Percentiles rank a stretch among this genome's conserved stretches.
Conservation (phyloP, 2,888 invertebrate genomes). For the Limnephilus lunatus region DNA sequence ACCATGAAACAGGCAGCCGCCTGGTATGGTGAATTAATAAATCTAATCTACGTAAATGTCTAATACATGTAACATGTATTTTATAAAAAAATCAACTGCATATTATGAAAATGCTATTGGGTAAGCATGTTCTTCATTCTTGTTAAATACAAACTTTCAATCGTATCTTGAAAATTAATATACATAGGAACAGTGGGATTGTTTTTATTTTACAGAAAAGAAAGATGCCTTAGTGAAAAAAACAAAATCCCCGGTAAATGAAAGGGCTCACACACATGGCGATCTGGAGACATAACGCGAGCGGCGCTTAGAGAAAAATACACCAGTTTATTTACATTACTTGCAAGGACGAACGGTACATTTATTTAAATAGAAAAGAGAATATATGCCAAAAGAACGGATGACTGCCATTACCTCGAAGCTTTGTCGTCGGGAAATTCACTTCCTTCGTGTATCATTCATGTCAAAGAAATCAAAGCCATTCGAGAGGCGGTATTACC, state of each 20-base stretch:
- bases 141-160: neutral
- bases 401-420: neutral
- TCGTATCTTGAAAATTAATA: neutral
- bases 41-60: too few relatives aligned
- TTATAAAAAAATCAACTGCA: too few relatives aligned
- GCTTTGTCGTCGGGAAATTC: neutral
- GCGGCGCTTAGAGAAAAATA: neutral
- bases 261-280: neutral
- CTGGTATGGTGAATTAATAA: too few relatives aligned
- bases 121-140: neutral
- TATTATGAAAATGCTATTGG: neutral
- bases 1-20: too few relatives aligned
- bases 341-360: constrained; percentile 2
- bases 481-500: neutral
- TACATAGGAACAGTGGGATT: neutral
- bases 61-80: too few relatives aligned
- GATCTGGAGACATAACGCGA: neutral
- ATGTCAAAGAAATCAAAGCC: constrained; percentile 16
- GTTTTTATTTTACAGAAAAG: neutral
- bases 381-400: constrained; percentile 6
- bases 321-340: constrained; percentile 20
- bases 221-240: neutral
- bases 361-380: constrained; percentile 17
- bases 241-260: neutral
- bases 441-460: neutral